Percentiles rank a stretch among this genome's conserved stretches.
phyloP scores from a whole-genome alignment of 2,888 invertebrate genomes.

The Andrena minutula region DNA sequence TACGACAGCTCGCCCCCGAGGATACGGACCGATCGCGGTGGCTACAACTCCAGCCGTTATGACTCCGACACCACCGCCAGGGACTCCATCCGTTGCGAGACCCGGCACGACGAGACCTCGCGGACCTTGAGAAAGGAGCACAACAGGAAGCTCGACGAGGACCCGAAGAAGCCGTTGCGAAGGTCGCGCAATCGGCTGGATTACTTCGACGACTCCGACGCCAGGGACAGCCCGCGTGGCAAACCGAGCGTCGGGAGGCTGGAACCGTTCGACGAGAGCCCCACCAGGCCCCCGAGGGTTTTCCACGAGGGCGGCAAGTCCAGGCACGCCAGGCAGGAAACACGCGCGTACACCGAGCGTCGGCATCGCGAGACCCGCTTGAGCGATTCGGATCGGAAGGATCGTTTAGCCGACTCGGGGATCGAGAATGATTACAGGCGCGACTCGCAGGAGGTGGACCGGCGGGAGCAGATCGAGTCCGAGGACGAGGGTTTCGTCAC shows the following conservation, averaged over 20 bases:
- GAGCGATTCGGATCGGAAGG: slow-evolving; percentile 86
- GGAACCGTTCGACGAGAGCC: slow-evolving; percentile 78
- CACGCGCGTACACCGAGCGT: slow-evolving; percentile 83
- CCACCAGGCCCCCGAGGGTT: slow-evolving; percentile 75
- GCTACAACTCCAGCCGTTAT: slow-evolving; percentile 81
- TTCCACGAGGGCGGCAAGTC: slow-evolving; percentile 80
- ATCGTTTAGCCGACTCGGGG: slow-evolving; percentile 91
- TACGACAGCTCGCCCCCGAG: slow-evolving; percentile 82
- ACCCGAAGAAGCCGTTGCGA: slow-evolving; percentile 78
- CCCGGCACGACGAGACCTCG: slow-evolving; percentile 72
- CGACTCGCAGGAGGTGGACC: slow-evolving; percentile 86
- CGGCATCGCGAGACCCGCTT: slow-evolving; percentile 80
- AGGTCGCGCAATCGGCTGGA: slow-evolving; percentile 79
- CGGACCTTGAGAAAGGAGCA: slow-evolving; percentile 76
- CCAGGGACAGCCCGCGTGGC: slow-evolving; percentile 75
- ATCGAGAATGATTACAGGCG: slow-evolving; percentile 93
- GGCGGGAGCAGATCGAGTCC: slow-evolving; percentile 85
- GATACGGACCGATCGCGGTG: slow-evolving; percentile 74
- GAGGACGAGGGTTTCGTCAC: slow-evolving; percentile 91
- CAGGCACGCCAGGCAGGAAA: slow-evolving; percentile 85
- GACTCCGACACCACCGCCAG: slow-evolving; percentile 82
- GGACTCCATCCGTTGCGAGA: slow-evolving; percentile 78
- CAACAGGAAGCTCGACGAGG: slow-evolving; percentile 69
- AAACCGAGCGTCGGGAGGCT: slow-evolving; percentile 70
- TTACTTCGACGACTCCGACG: slow-evolving; percentile 82